Base-by-base conservation (phyloP, 2,797 vertebrate species). In the Hydrophis major region DNA sequence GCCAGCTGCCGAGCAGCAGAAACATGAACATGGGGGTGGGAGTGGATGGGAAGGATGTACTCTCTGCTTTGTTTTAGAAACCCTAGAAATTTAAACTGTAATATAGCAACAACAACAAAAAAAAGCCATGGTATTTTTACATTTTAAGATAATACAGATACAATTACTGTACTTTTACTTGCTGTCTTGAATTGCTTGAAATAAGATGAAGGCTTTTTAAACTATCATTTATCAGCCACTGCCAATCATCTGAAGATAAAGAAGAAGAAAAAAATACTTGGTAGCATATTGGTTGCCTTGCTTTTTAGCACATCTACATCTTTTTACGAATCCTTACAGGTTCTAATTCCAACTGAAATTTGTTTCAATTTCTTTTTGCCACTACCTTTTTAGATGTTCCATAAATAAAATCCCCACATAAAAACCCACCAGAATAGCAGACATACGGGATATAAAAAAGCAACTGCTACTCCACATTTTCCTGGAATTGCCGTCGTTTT, bases 211-310 rank as follows among this genome's bases (percentile, higher is more conserved):
- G 98, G 37, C 93, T 98, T 93, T 98, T 98, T 7, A 99, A 96
- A 93, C 98, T 98, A 97, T 99, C 99, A 0, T 99, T 98, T 60
- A 99, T 98, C 47, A 99, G 97, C 97, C 98, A 98, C 96, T 99
- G 99, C 99, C 99, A 99, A 2, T 97, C 98, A 74, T 91, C 99
- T 99, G 96, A 1, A 90, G 37, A 0, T 55, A 53, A 89, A 92
- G 90, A 42, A 42, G 42, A 61, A 10, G 32, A 10, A 42, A 63
- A 90, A 93, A 3, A 93, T 0, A 3, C 11, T 0, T 1, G 14
- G 4, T 1, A 89, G 22, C 32, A 22, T 13, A 90, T 11, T 69
- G 69, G 42, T 89, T 27, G 47, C 16, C 4, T 11, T 89, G n/a
- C 1, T 42, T 94, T 78, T 6, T 55, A 4, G 28, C 0, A 42